Conservation (phyloP, 2,888 invertebrate genomes). For the Oasisia sp. region DNA sequence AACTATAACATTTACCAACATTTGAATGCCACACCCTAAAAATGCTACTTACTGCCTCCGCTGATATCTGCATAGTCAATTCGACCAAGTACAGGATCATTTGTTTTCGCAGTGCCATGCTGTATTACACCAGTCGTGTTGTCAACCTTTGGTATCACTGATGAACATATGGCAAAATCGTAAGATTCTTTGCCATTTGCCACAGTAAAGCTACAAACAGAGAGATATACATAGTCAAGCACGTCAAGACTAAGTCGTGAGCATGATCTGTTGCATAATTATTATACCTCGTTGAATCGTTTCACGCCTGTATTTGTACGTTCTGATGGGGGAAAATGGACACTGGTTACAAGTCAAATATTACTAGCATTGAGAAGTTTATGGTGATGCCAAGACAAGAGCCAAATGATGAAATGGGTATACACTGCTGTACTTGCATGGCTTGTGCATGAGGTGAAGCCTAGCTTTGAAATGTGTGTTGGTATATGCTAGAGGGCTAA, state of each 20-base stretch:
- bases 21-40: background rate
- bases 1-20: background rate
- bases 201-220: background rate
- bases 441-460: no score
- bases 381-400: no score
- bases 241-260: background rate
- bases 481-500: no score
- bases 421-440: no score
- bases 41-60: background rate
- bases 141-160: background rate
- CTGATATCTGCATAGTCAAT: background rate
- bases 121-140: background rate
- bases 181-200: background rate
- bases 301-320: no score
- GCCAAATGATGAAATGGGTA: no score
- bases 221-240: background rate
- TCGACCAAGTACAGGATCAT: background rate
- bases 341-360: no score
- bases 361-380: no score
- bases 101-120: fast-evolving
- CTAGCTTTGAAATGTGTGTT: no score
- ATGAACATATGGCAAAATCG: background rate
- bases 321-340: no score
- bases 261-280: no score
- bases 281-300: no score